Evolutionary conservation across 2,113 vertebrate genomes (phyloP).

Genomic region (Microcebus tavaratra): DNA sequence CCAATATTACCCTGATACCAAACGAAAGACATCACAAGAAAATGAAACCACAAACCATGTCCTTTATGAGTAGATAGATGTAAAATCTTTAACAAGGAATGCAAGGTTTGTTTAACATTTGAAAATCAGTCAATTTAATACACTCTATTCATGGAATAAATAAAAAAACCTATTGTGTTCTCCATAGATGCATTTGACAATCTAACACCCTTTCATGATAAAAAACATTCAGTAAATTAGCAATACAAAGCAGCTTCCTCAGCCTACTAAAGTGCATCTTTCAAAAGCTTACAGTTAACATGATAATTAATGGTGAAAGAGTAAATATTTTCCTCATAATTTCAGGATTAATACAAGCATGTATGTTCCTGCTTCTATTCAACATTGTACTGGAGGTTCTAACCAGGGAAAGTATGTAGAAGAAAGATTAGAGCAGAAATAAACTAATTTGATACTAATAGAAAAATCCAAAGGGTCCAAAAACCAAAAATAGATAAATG

Average conservation of each 20-base stretch:
- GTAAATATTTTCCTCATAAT: background rate
- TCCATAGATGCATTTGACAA: background rate
- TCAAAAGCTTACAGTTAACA: background rate
- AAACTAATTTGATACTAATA: no score
- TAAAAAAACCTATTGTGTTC: background rate
- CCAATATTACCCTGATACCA: background rate
- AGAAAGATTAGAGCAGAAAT: background rate
- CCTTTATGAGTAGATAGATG: background rate
- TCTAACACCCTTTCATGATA: background rate
- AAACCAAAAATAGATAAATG: background rate
- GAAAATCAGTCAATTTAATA: background rate
- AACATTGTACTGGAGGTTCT: background rate
- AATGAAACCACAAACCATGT: background rate
- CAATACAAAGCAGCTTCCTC: background rate
- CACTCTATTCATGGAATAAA: background rate
- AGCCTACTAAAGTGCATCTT: background rate
- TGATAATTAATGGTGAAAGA: background rate
- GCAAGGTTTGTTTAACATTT: background rate
- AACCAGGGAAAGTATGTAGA: background rate
- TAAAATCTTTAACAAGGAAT: background rate
- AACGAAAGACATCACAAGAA: background rate
- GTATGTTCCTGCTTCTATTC: background rate
- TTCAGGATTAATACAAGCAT: background rate
- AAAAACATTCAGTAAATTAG: background rate
- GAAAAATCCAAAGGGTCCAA: no score